Percentiles rank a stretch among this genome's conserved stretches.
phyloP scores from a whole-genome alignment of 2,113 vertebrate genomes.

The Capreolus pygargus region DNA sequence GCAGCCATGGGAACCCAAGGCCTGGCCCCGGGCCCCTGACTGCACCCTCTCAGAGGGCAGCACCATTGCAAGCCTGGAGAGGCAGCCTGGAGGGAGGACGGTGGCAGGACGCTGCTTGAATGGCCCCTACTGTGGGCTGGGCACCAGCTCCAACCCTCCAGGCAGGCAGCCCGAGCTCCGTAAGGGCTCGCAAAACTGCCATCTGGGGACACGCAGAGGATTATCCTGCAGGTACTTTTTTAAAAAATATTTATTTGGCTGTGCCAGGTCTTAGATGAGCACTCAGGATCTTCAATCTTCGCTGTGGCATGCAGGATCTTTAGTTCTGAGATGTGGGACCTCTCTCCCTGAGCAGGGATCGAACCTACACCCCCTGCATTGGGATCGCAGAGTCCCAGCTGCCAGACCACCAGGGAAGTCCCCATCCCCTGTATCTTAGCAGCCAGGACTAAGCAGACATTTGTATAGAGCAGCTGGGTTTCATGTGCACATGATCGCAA shows the following conservation, averaged over 20 bases:
- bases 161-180: background rate
- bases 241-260: background rate
- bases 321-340: background rate
- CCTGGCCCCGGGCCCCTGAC: background rate
- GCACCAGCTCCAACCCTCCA: background rate
- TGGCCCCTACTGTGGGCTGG: background rate
- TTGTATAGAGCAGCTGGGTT: background rate
- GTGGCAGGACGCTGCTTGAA: background rate
- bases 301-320: background rate
- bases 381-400: background rate
- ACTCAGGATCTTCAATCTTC: background rate
- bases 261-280: background rate
- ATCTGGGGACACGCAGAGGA: background rate
- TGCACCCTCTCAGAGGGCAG: background rate
- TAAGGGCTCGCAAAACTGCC: background rate
- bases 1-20: background rate
- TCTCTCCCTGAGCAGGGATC: background rate
- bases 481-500: background rate
- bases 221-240: background rate
- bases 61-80: background rate
- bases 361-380: rapidly evolving
- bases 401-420: background rate
- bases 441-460: background rate
- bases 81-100: too few species aligned
- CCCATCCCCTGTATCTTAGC: background rate